These are phyloP conservation scores for Megalurothrips usitatus DNA, from an alignment of 2,888 invertebrate genomes.

Conservation along the genomic window DNA sequence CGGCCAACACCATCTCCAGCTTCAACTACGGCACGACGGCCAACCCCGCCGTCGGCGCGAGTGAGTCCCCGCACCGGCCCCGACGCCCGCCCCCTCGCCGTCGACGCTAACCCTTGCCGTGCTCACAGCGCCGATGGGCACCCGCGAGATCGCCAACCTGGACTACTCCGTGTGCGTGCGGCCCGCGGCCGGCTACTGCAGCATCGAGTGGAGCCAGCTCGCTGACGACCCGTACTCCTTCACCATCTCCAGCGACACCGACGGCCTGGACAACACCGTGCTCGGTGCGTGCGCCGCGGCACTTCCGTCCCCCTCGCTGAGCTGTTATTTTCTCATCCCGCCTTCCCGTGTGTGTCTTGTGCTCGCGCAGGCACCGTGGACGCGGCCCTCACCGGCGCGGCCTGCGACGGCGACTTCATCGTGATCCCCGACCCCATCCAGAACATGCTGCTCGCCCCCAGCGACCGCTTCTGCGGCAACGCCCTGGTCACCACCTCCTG, in stretches of 20 bases:
- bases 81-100: background rate
- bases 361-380: conserved; percentile 49
- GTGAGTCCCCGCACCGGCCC: conserved; percentile 3
- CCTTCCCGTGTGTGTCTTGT: background rate
- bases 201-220: conserved; percentile 60
- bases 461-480: conserved; percentile 71
- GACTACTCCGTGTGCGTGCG: conserved; percentile 75
- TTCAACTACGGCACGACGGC: conserved; percentile 69
- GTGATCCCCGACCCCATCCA: conserved; percentile 66
- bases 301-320: background rate
- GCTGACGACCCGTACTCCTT: conserved; percentile 58
- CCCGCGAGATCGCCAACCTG: conserved; percentile 64
- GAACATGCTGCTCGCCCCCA: conserved; percentile 42
- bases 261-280: conserved; percentile 57
- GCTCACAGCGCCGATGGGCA: conserved; percentile 48
- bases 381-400: conserved; percentile 54
- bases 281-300: conserved; percentile 45
- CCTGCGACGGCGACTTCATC: conserved; percentile 68
- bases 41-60: conserved; percentile 46
- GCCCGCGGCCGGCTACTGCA: conserved; percentile 67
- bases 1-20: conserved; percentile 61
- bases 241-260: conserved; percentile 66
- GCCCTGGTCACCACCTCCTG: conserved; percentile 62
- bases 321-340: background rate
- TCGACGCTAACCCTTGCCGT: conserved; percentile 11